Evolutionary conservation across 2,113 vertebrate genomes (phyloP).

Genomic region (Cygnus atratus): DNA sequence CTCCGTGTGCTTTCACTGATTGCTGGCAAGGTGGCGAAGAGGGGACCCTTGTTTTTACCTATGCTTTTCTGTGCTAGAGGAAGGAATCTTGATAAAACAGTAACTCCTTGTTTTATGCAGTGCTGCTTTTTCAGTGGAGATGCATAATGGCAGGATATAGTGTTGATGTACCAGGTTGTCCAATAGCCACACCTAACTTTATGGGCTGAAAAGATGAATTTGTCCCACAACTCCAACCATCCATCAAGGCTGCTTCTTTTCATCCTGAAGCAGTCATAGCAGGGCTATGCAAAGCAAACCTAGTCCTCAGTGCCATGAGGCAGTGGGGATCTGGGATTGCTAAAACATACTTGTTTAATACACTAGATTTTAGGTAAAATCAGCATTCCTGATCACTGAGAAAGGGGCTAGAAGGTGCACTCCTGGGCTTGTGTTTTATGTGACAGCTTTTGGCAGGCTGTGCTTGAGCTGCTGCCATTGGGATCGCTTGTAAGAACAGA

Average conservation of each 20-base stretch:
- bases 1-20: rapidly evolving
- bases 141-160: rapidly evolving
- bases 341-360: neutral
- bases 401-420: neutral
- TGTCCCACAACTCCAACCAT: neutral
- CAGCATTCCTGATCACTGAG: rapidly evolving
- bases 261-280: neutral
- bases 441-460: too few species aligned
- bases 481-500: rapidly evolving
- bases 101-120: neutral
- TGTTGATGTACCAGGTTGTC: rapidly evolving
- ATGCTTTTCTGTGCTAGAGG: neutral
- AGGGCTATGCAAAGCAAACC: neutral
- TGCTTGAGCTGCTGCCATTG: neutral
- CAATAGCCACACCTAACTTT: too few species aligned
- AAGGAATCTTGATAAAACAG: neutral
- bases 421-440: neutral
- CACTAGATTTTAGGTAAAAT: neutral
- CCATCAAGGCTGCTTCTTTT: neutral
- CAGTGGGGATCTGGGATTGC: neutral
- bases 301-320: rapidly evolving
- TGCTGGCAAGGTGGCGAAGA: neutral
- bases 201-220: rapidly evolving
- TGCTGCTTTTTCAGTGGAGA: neutral
- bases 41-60: too few species aligned